These are phyloP conservation scores for Calcarius lapponicus DNA, from an alignment of 2,797 vertebrate species.

Conservation along the genomic window DNA sequence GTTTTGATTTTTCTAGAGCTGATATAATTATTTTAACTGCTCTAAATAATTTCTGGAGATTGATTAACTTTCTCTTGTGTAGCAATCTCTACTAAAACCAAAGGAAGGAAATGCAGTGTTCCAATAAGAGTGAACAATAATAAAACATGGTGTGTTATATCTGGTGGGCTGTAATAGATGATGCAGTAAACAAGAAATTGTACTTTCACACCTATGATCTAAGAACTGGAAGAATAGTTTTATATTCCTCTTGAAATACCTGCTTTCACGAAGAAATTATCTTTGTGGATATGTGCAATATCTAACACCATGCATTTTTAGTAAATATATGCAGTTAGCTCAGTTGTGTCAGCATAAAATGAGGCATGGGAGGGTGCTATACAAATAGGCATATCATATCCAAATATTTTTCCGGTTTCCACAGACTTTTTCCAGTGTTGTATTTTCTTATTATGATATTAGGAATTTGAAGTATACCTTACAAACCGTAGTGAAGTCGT, in stretches of 20 bases:
- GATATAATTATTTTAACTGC: slow-evolving; percentile 25
- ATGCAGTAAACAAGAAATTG: not conserved
- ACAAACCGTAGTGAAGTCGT: not conserved
- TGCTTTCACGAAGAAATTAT: not conserved
- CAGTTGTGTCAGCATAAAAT: not conserved
- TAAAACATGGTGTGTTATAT: not conserved
- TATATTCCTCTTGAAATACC: not conserved
- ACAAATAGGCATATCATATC: not conserved
- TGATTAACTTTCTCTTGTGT: not conserved
- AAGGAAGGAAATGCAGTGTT: not conserved
- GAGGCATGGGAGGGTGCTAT: no score
- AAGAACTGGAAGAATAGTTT: not conserved
- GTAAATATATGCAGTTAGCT: not conserved
- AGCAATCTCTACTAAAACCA: not conserved
- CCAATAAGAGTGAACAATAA: not conserved
- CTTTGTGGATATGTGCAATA: not conserved
- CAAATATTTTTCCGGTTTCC: not conserved
- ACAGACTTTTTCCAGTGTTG: not conserved
- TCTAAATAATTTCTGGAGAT: slow-evolving; percentile 12
- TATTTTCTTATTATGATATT: not conserved
- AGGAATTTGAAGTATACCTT: not conserved
- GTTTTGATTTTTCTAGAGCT: slow-evolving; percentile 22
- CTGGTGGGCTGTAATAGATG: not conserved
- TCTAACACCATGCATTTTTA: not conserved
- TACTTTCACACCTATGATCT: not conserved